Evolutionary conservation across 2,113 vertebrate species (phyloP).

Genomic region (Morphnarchus princeps): DNA sequence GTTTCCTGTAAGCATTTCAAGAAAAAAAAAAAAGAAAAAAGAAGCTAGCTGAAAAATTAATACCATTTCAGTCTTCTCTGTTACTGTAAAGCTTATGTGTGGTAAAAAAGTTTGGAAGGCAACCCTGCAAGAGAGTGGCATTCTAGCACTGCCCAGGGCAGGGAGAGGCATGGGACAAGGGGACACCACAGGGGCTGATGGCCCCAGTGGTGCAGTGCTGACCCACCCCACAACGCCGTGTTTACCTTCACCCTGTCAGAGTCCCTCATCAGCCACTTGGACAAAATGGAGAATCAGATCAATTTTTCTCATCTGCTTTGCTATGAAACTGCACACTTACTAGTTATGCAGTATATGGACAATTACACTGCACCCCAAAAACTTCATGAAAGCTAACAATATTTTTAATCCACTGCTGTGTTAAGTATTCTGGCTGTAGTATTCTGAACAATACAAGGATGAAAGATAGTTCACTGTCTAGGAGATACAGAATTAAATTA

Average conservation of each 20-base stretch:
- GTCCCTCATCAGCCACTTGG: accelerated
- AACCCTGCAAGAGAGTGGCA: neutral
- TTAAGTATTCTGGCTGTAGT: neutral
- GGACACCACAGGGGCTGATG: too few species aligned
- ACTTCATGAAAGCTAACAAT: neutral
- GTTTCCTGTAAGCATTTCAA: neutral
- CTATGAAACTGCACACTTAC: neutral
- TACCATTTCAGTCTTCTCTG: neutral
- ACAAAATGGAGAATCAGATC: neutral
- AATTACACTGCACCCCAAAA: neutral
- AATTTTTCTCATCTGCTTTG: neutral
- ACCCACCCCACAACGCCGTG: accelerated
- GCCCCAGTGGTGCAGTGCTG: accelerated
- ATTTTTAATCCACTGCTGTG: neutral
- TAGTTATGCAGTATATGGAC: neutral
- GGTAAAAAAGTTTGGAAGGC: neutral
- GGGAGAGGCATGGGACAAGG: neutral
- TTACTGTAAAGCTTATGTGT: neutral
- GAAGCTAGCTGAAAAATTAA: neutral
- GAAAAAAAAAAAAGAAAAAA: neutral
- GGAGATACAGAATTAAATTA: neutral
- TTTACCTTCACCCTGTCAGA: neutral
- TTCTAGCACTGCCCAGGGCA: neutral
- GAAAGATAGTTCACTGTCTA: neutral
- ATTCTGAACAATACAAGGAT: neutral